These are phyloP conservation scores for Dendropsophus ebraccatus DNA, from an alignment of 2,113 vertebrate species.

Conservation along the genomic window DNA sequence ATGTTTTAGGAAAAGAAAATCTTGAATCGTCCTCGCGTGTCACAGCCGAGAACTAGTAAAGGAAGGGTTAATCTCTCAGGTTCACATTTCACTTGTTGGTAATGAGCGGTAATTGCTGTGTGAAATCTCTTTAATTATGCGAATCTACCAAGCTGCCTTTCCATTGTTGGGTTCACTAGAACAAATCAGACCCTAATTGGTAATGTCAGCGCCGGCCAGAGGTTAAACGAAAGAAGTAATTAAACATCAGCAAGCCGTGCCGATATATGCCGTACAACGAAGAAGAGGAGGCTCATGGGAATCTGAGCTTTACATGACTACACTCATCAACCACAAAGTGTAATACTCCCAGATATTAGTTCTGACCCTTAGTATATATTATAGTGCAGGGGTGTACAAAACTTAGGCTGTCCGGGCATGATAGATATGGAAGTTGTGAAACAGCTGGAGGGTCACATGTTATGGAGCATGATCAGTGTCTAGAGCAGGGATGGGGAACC, in stretches of 20 bases:
- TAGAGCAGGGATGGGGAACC: no score
- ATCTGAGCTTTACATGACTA: not conserved
- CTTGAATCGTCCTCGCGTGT: not conserved
- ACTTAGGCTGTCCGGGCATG: no score
- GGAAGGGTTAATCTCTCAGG: not conserved
- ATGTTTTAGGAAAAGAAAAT: not conserved
- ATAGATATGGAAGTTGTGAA: no score
- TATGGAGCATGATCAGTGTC: no score
- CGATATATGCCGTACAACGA: not conserved
- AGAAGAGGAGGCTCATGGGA: not conserved
- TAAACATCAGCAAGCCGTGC: conserved; percentile 8
- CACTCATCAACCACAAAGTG: not conserved
- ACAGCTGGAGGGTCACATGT: no score
- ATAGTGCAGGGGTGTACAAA: no score
- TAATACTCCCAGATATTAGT: not conserved
- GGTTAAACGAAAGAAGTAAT: conserved; percentile 51
- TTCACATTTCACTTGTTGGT: conserved; percentile 41
- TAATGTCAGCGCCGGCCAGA: conserved; percentile 35
- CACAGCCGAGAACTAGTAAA: not conserved
- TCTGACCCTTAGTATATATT: no score
- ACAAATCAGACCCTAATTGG: conserved; percentile 44
- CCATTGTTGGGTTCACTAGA: conserved; percentile 15
- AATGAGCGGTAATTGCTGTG: conserved; percentile 45
- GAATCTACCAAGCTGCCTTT: conserved; percentile 23
- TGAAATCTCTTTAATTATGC: conserved; percentile 43